Evolutionary conservation across 2,113 vertebrate genomes (phyloP).

Genomic region (Pomatostomus ruficeps): DNA sequence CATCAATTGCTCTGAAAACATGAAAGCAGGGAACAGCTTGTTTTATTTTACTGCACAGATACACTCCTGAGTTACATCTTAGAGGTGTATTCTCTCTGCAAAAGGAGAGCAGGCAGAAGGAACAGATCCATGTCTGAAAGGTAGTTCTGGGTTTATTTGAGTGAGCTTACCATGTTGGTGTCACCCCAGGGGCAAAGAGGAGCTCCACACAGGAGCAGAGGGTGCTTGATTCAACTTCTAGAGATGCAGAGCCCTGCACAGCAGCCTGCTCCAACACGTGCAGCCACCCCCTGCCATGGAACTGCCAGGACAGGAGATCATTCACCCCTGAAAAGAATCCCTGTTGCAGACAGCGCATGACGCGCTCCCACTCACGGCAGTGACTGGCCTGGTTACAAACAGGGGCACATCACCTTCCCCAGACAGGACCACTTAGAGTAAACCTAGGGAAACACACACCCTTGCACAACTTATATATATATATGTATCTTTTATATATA

Average conservation of each 20-base stretch:
- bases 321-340: background rate
- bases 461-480: conserved; percentile 41
- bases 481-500: background rate
- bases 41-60: conserved; percentile 22
- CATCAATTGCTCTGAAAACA: background rate
- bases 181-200: background rate
- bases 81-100: background rate
- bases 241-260: background rate
- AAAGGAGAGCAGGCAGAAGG: background rate
- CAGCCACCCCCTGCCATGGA: background rate
- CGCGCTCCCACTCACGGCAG: background rate
- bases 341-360: rapidly evolving
- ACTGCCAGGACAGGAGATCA: background rate
- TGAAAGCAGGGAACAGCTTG: background rate
- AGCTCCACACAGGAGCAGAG: background rate
- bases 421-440: background rate
- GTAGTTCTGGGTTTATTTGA: background rate
- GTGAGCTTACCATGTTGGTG: background rate
- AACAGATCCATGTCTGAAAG: background rate
- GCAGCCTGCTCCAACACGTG: background rate
- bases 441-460: conserved; percentile 42
- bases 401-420: background rate
- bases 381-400: background rate
- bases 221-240: background rate
- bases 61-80: conserved; percentile 2